Percentiles rank a stretch among this genome's conserved stretches.
phyloP scores from a whole-genome alignment of 2,113 vertebrate genomes.

The Leptosomus discolor region DNA sequence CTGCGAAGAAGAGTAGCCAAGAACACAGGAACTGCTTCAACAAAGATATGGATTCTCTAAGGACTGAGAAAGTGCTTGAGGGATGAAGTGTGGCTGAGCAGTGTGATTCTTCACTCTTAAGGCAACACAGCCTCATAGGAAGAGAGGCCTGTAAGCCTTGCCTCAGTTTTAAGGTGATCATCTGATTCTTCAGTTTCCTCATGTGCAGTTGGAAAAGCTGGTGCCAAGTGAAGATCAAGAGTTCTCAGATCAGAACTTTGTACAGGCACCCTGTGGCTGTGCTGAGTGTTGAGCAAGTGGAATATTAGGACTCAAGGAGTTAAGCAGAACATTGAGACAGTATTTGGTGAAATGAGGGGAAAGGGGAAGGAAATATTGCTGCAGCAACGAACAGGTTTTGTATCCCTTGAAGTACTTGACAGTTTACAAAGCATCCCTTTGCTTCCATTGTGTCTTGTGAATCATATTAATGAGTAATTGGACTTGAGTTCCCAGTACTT shows the following conservation, averaged over 20 bases:
- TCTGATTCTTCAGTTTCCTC: background rate
- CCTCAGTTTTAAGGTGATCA: background rate
- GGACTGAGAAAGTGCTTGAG: background rate
- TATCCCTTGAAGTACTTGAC: background rate
- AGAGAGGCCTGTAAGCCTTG: background rate
- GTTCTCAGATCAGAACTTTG: background rate
- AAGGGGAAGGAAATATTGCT: background rate
- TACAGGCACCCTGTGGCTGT: fast-evolving
- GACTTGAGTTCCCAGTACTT: background rate
- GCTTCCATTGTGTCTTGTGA: background rate
- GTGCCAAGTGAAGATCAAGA: background rate
- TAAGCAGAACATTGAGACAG: background rate
- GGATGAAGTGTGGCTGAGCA: background rate
- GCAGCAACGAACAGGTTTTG: background rate
- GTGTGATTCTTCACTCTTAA: background rate
- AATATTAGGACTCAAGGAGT: background rate
- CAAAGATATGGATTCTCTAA: background rate
- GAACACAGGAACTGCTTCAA: background rate
- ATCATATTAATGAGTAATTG: background rate
- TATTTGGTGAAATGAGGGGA: background rate
- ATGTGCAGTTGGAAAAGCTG: background rate
- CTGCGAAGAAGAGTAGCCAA: background rate
- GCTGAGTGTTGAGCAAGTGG: background rate
- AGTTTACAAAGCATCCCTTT: background rate
- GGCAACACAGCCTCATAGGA: background rate